phyloP scores from a whole-genome alignment of 2,797 vertebrate species.

The Pteropus rufus region DNA sequence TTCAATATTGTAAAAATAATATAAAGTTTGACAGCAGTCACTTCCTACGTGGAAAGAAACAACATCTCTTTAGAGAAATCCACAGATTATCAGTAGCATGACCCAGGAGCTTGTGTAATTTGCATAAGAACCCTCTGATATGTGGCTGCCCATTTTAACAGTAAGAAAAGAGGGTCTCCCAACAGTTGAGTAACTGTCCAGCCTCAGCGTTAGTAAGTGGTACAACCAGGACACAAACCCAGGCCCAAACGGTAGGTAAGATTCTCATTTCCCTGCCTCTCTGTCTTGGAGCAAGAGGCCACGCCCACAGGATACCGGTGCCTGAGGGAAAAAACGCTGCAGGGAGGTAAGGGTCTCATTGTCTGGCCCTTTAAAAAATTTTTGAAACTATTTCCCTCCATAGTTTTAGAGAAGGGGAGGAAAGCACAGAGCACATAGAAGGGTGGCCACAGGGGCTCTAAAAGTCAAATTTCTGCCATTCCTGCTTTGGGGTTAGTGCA shows the following conservation, averaged over 20 bases:
- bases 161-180: neutral
- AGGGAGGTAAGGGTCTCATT: neutral
- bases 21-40: neutral
- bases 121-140: neutral
- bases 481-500: conserved; percentile 46
- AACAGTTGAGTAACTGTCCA: neutral
- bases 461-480: conserved; percentile 72
- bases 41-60: neutral
- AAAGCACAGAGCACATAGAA: neutral
- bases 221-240: neutral
- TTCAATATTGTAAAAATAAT: neutral
- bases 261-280: neutral
- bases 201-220: neutral
- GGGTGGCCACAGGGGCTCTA: neutral
- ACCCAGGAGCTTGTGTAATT: neutral
- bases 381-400: neutral
- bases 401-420: neutral
- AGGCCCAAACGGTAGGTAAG: neutral
- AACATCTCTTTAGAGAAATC: neutral
- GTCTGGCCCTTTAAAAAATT: neutral
- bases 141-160: neutral
- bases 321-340: neutral
- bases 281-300: neutral
- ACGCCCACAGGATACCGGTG: neutral
- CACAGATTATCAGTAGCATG: neutral